Evolutionary conservation across 2,888 invertebrate genomes (phyloP).

Genomic region (Carcina quercana): DNA sequence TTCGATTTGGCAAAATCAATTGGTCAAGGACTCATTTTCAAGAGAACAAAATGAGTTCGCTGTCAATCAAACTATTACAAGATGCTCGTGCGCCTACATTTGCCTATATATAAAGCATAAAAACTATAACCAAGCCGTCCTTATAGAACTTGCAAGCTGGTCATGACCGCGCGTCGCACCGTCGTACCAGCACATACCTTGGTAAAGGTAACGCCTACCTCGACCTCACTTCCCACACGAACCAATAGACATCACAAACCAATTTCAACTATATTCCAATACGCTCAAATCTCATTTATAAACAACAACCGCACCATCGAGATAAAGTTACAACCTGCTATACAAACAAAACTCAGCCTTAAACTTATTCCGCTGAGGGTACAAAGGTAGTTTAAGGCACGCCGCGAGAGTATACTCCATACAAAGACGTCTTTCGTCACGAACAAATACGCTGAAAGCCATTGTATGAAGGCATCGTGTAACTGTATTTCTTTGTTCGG

Average conservation of each 20-base stretch:
- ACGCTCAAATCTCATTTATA: constrained; percentile 11
- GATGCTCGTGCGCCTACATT: too few relatives aligned
- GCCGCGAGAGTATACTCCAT: constrained; percentile 44
- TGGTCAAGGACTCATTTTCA: too few relatives aligned
- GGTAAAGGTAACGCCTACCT: constrained; percentile 58
- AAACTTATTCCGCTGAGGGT: constrained; percentile 25
- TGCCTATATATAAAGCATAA: neutral
- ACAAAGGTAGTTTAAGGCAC: constrained; percentile 22
- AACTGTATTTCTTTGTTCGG: constrained; percentile 49
- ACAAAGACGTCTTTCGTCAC: constrained; percentile 47
- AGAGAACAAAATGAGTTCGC: too few relatives aligned
- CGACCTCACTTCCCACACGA: constrained; percentile 33
- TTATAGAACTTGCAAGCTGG: constrained; percentile 12
- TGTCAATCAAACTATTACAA: too few relatives aligned
- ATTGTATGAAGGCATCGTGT: constrained; percentile 44
- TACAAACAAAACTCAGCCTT: constrained; percentile 26
- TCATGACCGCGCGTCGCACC: constrained; percentile 55
- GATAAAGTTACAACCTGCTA: constrained; percentile 19
- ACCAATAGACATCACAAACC: constrained; percentile 11
- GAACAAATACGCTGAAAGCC: constrained; percentile 53
- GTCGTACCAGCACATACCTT: constrained; percentile 32
- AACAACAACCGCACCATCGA: constrained; percentile 8
- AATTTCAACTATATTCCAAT: constrained; percentile 26
- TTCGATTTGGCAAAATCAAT: too few relatives aligned
- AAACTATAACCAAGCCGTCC: neutral